phyloP scores from a whole-genome alignment of 2,888 invertebrate species.

The Callosobruchus maculatus region DNA sequence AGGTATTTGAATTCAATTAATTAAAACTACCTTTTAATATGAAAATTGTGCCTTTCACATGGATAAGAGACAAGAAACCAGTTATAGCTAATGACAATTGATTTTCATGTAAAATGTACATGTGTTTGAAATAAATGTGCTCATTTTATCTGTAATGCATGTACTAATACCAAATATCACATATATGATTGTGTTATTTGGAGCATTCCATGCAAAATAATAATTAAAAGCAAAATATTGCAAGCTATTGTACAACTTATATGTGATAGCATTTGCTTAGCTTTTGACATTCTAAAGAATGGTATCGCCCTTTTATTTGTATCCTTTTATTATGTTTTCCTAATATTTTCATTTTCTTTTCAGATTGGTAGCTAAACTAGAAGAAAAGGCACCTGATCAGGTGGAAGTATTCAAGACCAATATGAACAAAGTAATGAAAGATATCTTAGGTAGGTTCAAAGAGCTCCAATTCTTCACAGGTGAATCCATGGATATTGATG shows the following conservation, averaged over 20 bases:
- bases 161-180: conserved; percentile 43
- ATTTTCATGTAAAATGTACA: no score
- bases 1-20: no score
- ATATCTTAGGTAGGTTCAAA: conserved; percentile 84
- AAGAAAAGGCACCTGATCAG: conserved; percentile 78
- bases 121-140: no score
- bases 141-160: conserved; percentile 25
- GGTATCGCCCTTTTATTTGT: background rate
- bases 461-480: conserved; percentile 91
- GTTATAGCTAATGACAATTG: no score
- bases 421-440: conserved; percentile 92
- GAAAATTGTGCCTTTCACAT: no score
- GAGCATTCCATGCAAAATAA: conserved; percentile 41
- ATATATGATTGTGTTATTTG: conserved; percentile 28
- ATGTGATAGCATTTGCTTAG: background rate
- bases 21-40: no score
- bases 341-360: conserved; percentile 20
- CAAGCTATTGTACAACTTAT: background rate
- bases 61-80: no score
- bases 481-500: conserved; percentile 91
- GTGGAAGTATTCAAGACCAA: conserved; percentile 86
- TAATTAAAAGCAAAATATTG: conserved; percentile 12
- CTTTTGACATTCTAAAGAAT: background rate
- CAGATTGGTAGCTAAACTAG: conserved; percentile 75
- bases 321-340: background rate